Evolutionary conservation across 1,140 invertebrate genomes (phyloP).

Genomic region (Chelonus insularis): DNA sequence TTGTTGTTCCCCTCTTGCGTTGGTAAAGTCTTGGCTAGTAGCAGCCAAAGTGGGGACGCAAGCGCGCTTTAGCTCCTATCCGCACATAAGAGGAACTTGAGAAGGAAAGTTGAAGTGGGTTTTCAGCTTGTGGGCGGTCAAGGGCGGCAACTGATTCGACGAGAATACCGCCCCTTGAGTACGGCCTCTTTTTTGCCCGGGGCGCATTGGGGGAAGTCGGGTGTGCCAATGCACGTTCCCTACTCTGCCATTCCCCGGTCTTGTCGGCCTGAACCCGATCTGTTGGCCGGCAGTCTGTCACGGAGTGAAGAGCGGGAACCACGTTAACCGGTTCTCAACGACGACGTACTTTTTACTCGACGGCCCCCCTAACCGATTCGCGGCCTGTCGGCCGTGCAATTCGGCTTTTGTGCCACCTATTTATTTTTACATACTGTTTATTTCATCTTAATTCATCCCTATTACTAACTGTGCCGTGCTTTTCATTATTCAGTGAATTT

Average conservation of each 20-base stretch:
- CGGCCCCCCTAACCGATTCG: background rate
- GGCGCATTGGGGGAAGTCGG: background rate
- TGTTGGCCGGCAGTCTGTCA: conserved; percentile 56
- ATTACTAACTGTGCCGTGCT: background rate
- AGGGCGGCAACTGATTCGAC: conserved; percentile 49
- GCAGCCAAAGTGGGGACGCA: background rate
- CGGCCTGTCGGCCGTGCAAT: background rate
- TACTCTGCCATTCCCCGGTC: conserved; percentile 29
- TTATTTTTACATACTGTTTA: too few species aligned
- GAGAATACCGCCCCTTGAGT: conserved; percentile 41
- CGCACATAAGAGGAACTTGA: background rate
- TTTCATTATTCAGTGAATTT: too few species aligned
- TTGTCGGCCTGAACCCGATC: conserved; percentile 42
- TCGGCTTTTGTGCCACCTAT: too few species aligned
- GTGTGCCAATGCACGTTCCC: conserved; percentile 8
- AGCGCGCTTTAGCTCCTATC: too few species aligned
- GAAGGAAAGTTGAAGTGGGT: conserved; percentile 33
- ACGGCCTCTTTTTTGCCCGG: conserved; percentile 53
- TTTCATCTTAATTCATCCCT: too few species aligned
- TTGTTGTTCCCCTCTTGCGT: too few species aligned
- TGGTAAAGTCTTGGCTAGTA: too few species aligned
- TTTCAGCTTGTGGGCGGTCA: conserved; percentile 42
- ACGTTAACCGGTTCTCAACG: conserved; percentile 53
- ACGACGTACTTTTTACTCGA: background rate
- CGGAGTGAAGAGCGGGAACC: conserved; percentile 59